Percentiles rank a stretch among this genome's conserved stretches.
Conservation (phyloP, 2,888 invertebrate species). For the Camptogramma bilineatum region DNA sequence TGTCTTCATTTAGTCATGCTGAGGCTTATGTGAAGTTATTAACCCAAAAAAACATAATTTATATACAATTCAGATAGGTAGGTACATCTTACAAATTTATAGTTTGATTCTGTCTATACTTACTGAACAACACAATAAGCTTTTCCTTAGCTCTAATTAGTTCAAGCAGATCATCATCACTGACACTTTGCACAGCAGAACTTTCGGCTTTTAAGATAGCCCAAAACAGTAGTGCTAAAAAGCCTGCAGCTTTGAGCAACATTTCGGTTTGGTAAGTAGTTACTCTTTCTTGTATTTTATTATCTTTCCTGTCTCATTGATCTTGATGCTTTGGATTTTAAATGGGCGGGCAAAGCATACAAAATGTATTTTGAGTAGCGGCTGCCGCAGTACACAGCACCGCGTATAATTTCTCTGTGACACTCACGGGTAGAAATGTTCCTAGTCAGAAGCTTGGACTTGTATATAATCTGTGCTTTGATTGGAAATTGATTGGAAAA, state of each 20-base stretch:
- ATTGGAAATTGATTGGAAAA: too few relatives aligned
- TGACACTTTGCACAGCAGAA: slow-evolving; percentile 86
- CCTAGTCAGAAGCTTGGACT: too few relatives aligned
- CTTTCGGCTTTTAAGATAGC: slow-evolving; percentile 54
- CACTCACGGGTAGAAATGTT: too few relatives aligned
- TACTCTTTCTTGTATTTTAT: not conserved
- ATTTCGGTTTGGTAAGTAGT: too few relatives aligned
- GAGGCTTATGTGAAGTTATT: too few relatives aligned
- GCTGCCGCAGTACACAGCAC: too few relatives aligned
- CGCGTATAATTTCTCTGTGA: too few relatives aligned
- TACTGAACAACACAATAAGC: slow-evolving; percentile 92
- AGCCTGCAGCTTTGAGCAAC: slow-evolving; percentile 14
- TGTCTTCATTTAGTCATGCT: too few relatives aligned
- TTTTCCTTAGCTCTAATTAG: slow-evolving; percentile 91
- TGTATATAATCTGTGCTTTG: too few relatives aligned
- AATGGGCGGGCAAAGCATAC: not conserved
- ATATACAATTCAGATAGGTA: not conserved
- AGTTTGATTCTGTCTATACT: slow-evolving; percentile 66
- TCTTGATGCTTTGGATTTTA: too few relatives aligned
- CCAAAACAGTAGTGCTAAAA: slow-evolving; percentile 37
- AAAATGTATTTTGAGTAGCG: too few relatives aligned
- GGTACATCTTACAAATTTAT: not conserved
- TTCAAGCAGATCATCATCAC: slow-evolving; percentile 92
- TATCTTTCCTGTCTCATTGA: not conserved
- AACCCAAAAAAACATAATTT: too few relatives aligned